These are phyloP conservation scores for Chaitophorus viminalis DNA, from an alignment of 2,888 invertebrate genomes.

Conservation along the genomic window DNA sequence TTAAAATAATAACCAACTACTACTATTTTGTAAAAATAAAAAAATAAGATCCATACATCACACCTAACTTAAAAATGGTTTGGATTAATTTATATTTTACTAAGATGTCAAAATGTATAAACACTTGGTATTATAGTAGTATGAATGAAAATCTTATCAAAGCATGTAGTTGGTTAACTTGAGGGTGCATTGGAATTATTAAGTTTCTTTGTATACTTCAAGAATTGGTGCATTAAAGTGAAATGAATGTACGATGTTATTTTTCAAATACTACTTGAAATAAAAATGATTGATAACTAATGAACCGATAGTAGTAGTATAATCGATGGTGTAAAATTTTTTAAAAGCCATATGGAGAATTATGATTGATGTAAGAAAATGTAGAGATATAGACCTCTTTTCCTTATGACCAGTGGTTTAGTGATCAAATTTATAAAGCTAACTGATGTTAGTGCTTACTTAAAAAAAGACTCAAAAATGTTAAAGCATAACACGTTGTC, in stretches of 20 bases:
- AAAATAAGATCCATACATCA: no score
- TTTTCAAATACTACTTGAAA: slow-evolving; percentile 4
- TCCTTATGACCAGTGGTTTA: slow-evolving; percentile 7
- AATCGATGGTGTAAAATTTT: neutral
- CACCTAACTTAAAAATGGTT: no score
- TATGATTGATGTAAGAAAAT: neutral
- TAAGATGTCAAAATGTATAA: neutral
- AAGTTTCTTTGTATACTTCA: neutral
- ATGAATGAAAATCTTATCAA: neutral
- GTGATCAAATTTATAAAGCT: slow-evolving; percentile 18
- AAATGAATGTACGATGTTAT: neutral
- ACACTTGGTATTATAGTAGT: neutral
- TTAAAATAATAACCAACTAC: no score
- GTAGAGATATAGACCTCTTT: neutral
- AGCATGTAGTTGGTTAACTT: neutral
- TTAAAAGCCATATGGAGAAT: neutral
- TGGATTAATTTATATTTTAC: neutral
- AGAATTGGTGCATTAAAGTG: neutral
- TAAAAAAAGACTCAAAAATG: slow-evolving; percentile 30
- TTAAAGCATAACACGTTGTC: slow-evolving; percentile 47
- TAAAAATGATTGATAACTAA: slow-evolving; percentile 10
- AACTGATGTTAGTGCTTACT: slow-evolving; percentile 27
- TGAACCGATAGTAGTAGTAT: neutral
- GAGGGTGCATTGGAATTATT: neutral
- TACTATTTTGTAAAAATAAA: no score